These are phyloP conservation scores for Dichetophora obliterata DNA, from an alignment of 2,888 invertebrate genomes.

Conservation along the genomic window DNA sequence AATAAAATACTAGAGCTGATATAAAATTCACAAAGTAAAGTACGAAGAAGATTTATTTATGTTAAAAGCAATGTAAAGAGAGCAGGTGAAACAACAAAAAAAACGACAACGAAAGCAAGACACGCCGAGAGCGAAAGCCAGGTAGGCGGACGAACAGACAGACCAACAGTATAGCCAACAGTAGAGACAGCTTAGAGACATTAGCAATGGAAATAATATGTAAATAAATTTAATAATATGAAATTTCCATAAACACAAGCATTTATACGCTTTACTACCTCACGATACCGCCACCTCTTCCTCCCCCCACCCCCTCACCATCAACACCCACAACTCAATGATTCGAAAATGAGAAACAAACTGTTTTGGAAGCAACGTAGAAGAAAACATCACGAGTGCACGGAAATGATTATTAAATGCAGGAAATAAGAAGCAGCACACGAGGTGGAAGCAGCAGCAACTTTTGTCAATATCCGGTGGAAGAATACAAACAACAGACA, in stretches of 20 bases:
- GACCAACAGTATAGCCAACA: not conserved
- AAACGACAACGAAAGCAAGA: not conserved
- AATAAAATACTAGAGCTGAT: slow-evolving; percentile 10
- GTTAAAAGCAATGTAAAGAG: slow-evolving; percentile 5
- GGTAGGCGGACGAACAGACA: not conserved
- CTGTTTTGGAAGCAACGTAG: not conserved
- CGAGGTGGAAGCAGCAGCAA: slow-evolving; percentile 36
- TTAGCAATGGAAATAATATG: slow-evolving; percentile 22
- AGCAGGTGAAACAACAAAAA: not conserved
- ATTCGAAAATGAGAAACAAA: not conserved
- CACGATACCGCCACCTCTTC: not conserved
- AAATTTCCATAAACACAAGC: slow-evolving; percentile 38
- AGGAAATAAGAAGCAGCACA: slow-evolving; percentile 47
- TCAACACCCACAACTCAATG: not conserved
- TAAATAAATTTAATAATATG: slow-evolving; percentile 42
- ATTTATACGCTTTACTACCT: slow-evolving; percentile 34
- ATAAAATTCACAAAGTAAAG: slow-evolving; percentile 20
- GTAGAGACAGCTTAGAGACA: slow-evolving; percentile 2
- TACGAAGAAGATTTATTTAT: slow-evolving; percentile 9
- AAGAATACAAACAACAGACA: not conserved
- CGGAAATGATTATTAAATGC: slow-evolving; percentile 54
- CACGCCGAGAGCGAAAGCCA: slow-evolving; percentile 10
- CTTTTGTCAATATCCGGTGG: slow-evolving; percentile 53
- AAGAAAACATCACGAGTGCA: slow-evolving; percentile 7
- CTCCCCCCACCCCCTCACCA: not conserved